These are phyloP conservation scores for Sylvia borin DNA, from an alignment of 2,797 vertebrate species.

Conservation along the genomic window DNA sequence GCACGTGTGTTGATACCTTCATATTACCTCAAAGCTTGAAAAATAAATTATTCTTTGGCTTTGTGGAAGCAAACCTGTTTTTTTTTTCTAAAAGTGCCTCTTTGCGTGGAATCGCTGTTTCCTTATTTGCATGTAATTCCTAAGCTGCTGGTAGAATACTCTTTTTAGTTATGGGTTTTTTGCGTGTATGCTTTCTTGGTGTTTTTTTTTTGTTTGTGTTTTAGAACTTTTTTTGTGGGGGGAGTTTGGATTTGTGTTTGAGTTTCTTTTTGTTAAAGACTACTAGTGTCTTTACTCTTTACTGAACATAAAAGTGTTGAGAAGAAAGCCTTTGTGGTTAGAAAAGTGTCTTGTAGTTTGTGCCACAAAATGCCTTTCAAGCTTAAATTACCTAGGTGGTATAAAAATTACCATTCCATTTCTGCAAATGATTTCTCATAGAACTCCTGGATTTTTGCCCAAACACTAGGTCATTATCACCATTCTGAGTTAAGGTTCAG, in stretches of 20 bases:
- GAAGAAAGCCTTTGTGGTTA: neutral
- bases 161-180: neutral
- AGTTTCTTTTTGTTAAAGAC: accelerated
- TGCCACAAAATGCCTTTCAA: neutral
- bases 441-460: neutral
- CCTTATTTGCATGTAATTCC: neutral
- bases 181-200: neutral
- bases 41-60: neutral
- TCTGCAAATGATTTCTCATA: neutral
- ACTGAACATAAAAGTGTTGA: neutral
- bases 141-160: neutral
- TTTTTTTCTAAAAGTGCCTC: neutral
- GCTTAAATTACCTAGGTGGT: neutral
- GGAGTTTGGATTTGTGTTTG: neutral
- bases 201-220: neutral
- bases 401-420: neutral
- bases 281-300: neutral
- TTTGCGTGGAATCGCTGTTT: neutral
- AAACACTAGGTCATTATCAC: neutral
- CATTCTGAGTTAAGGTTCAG: neutral
- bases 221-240: neutral
- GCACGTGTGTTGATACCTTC: neutral
- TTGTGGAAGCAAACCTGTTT: neutral
- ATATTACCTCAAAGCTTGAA: neutral
- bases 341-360: neutral